Percentiles rank a stretch among this genome's conserved stretches.
Conservation (phyloP, 1,140 invertebrate genomes). For the Megalonaias nervosa region DNA sequence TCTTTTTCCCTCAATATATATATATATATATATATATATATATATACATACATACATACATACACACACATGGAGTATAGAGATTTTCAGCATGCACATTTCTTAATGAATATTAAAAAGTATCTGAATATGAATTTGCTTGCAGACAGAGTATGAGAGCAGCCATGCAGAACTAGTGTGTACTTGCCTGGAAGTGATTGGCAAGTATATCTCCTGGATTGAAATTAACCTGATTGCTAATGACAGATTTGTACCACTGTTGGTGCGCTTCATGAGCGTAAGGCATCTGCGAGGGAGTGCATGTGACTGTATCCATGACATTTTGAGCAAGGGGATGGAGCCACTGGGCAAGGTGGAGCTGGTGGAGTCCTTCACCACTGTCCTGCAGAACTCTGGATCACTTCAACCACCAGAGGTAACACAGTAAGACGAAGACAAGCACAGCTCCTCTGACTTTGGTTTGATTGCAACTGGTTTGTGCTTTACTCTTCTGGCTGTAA, state of each 20-base stretch:
- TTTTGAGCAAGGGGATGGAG: constrained; percentile 78
- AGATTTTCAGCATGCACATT: neutral
- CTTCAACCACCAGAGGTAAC: constrained; percentile 67
- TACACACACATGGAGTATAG: too few species aligned
- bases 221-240: constrained; percentile 77
- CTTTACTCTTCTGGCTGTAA: too few species aligned
- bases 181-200: constrained; percentile 75
- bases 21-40: too few species aligned
- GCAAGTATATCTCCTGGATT: constrained; percentile 77
- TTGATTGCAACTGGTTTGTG: too few species aligned
- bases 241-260: constrained; percentile 74
- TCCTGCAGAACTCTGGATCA: constrained; percentile 71
- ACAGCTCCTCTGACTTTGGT: too few species aligned
- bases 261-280: constrained; percentile 72
- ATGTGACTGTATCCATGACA: constrained; percentile 76
- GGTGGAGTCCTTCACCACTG: constrained; percentile 74
- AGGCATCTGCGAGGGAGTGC: constrained; percentile 72
- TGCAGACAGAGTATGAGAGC: constrained; percentile 71
- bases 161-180: constrained; percentile 71
- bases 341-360: constrained; percentile 75
- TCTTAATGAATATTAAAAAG: neutral
- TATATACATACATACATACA: too few species aligned
- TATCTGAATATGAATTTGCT: constrained; percentile 4
- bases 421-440: too few species aligned
- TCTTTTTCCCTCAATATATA: too few species aligned